Base-by-base conservation (phyloP, 2,113 vertebrate genomes). In the Anser brachyrhynchus region DNA sequence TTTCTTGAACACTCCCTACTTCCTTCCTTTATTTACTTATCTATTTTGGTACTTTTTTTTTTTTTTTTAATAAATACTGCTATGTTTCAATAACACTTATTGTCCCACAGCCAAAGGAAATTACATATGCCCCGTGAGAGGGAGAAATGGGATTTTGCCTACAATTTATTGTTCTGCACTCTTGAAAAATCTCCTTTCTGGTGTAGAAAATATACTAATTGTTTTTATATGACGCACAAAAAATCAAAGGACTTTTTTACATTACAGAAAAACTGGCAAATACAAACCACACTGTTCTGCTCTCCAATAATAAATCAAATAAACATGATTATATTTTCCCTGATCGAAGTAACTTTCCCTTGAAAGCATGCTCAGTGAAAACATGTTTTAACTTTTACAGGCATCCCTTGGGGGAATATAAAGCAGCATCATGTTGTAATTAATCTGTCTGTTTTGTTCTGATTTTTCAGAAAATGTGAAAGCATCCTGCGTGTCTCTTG, bases 381-480 rank as follows among this genome's bases (percentile, higher is more conserved):
- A 71, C 81, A 71, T 46, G 67, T 85, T 97, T 96, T 89, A 92
- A 91, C 87, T 92, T 93, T 91, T 94, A 89, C 73, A 91, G 71
- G 43, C 37, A 55, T 16, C 71, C 44, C 89, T 87, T 4, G 0
- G 39, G 84, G 91, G 62, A 91, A 91, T 26, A 17, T 58, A 86
- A 91, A 93, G 44, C 73, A 55, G 39, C 37, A 94, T 83, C 23
- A 77, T 62, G 80, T 70, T 79, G 59, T 77, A 94, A 87, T 87
- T 87, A 84, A 78, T 59, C 39, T 58, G 57, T 0, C 72, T 10
- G 51, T 44, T 66, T 73, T 65, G 35, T 10, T 94, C 88, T 84
- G 57, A 59, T 89, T 95, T 87, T 92, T 73, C 39, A 78, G 54
- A 86, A 89, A 91, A 92, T 37, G 26, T 49, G 54, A 75, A 89